phyloP scores from a whole-genome alignment of 2,113 vertebrate genomes.

The Toxotes chatareus region DNA sequence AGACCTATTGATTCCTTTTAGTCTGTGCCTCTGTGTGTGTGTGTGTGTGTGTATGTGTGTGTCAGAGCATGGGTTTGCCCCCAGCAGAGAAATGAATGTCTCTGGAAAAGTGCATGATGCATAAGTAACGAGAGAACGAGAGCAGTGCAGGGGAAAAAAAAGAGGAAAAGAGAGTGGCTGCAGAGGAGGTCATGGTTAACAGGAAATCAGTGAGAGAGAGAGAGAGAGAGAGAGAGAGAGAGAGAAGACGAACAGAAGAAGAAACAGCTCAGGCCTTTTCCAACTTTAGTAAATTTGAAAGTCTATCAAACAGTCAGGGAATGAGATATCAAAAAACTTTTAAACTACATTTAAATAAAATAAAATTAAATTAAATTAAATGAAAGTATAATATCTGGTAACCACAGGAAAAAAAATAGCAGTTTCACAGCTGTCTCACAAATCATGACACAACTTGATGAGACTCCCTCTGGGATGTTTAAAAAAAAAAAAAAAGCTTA shows the following conservation, averaged over 20 bases:
- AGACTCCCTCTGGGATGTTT: not conserved
- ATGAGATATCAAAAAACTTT: not conserved
- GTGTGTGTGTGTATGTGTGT: conserved; percentile 1
- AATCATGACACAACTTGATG: conserved; percentile 3
- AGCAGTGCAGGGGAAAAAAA: not conserved
- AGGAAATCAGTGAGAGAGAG: conserved; percentile 26
- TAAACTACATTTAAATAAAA: not conserved
- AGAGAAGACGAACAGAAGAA: not conserved
- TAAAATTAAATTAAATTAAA: not conserved
- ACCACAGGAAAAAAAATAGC: not conserved
- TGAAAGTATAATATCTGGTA: not conserved
- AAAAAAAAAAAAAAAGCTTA: not conserved
- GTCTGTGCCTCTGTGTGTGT: conserved; percentile 32
- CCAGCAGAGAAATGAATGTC: conserved; percentile 24
- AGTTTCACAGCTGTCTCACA: conserved; percentile 7
- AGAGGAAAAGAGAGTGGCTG: conserved; percentile 35
- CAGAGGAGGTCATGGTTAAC: conserved; percentile 14
- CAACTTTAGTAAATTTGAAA: conserved; percentile 20
- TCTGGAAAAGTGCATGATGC: conserved; percentile 20
- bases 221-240: not conserved
- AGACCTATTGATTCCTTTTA: conserved; percentile 65
- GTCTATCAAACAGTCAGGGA: not conserved
- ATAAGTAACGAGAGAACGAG: conserved; percentile 21
- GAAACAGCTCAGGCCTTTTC: conserved; percentile 6
- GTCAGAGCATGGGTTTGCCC: conserved; percentile 17